These are phyloP conservation scores for Salvelinus fontinalis DNA, from an alignment of 2,113 vertebrate genomes.

Conservation along the genomic window DNA sequence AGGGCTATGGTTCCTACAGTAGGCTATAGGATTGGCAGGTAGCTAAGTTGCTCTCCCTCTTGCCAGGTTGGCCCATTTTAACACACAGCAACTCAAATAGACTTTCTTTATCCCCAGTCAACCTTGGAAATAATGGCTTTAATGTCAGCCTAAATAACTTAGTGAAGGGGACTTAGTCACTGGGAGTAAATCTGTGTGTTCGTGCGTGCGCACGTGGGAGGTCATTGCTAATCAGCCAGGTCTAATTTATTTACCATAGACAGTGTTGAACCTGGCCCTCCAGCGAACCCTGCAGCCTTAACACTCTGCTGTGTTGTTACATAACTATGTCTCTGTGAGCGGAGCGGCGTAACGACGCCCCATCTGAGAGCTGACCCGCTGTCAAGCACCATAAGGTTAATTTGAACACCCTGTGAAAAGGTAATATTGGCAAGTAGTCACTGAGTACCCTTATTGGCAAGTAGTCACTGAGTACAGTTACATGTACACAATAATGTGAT, in stretches of 20 bases:
- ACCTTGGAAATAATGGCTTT: constrained; percentile 50
- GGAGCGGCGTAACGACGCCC: background rate
- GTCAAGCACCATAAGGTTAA: constrained; percentile 55
- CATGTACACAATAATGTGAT: too few species aligned
- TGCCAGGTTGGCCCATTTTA: background rate
- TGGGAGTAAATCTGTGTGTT: constrained; percentile 8
- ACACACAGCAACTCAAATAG: background rate
- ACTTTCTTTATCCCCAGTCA: constrained; percentile 33
- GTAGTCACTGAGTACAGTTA: too few species aligned
- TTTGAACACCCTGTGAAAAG: constrained; percentile 45
- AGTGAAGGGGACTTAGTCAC: constrained; percentile 1
- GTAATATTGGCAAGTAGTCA: constrained; percentile 33
- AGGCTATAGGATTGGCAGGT: too few species aligned
- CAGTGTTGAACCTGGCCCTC: constrained; percentile 25
- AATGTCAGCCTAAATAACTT: constrained; percentile 45
- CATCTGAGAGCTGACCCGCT: constrained; percentile 36
- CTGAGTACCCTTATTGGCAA: constrained; percentile 31
- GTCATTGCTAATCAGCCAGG: constrained; percentile 8
- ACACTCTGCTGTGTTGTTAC: constrained; percentile 4
- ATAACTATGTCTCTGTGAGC: constrained; percentile 27
- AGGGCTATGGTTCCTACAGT: too few species aligned
- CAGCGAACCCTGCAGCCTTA: constrained; percentile 10
- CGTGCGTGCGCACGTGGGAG: background rate
- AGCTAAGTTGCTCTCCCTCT: background rate
- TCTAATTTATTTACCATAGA: constrained; percentile 22